Base-by-base conservation (phyloP, 2,888 invertebrate species). In the Temnothorax rugatulus region DNA sequence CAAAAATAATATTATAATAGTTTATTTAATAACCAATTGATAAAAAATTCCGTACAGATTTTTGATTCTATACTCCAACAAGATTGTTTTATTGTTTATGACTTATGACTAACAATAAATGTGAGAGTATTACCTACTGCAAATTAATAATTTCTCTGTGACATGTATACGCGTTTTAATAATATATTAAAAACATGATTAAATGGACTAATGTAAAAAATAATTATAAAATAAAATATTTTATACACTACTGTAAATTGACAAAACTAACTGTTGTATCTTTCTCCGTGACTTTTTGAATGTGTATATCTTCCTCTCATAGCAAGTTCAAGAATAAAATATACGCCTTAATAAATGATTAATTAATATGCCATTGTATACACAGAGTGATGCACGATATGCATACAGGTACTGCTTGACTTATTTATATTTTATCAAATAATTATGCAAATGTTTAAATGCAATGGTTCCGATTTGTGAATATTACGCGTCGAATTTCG, bases 401-500 rank as follows among this genome's bases (percentile, higher is more conserved):
- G 8, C 21, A 1, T 9, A 34, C 11, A 7, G 1, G 18, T 44
- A 34, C 5, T 29, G 4, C 41, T 54, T 66, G 21, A 52, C 52
- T 76, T 21, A 18, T 38, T 76, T 34, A n/a, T 38, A 15, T 41
- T 34, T 57, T 25, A 50, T 38, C 3, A 47, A 34, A 47, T 50
- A 71, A 50, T 69, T 21, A 34, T 34, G 18, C 8, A 25, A 21
- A 25, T 4, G 4, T 79, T 69, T 69, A 59, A 69, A 47, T 34
- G 34, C 34, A 54, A 11, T n/a, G 11, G 7, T 44, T 69, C 4
- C 18, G 13, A 8, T 71, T 71, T 34, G 25, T 25, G 71, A 13
- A 71, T 34, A 44, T 47, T 59, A 47, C 18, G 38, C n/a, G 21
- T 25, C n/a, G 13, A 61, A 68, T 77, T 81, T 81, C n/a, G 38